Evolutionary conservation across 1,140 invertebrate genomes (phyloP), one percentile per base, ranked within the genome.

Genomic region (Vanessa atalanta): DNA sequence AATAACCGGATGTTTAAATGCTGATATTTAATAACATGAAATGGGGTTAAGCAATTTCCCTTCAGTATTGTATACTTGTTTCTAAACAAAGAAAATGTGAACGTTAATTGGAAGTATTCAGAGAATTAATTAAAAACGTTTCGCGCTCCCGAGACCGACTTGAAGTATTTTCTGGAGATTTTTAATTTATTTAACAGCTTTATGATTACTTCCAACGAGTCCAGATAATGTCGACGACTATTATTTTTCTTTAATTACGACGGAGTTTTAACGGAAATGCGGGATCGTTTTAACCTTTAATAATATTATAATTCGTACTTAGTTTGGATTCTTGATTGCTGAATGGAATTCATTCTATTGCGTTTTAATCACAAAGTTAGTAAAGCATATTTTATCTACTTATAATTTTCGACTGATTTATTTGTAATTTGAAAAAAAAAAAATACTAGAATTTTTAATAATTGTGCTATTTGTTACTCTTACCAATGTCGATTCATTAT

Each of bases 111-210:
- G 15, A 61, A 37, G 13, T 37, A n/a, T 61, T 61, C 57, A 15
- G 4, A 37, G 57, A 37, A 61, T 57, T 57, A 61, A 61, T 61
- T 61, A 31, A 31, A 60, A 61, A 37, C 16, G 31, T 61, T 37
- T 16, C 57, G 57, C 57, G 16, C 5, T 61, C 16, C 13, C 4
- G 26, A 15, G 57, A 37, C 26, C 14, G 57, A 37, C 12, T 11
- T 61, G 12, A 6, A 8, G 26, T 16, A 20, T 61, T 60, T 60
- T 31, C 15, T 12, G 14, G 2, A 16, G n/a, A 53, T 57, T 57
- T 57, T 57, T 57, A 23, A 57, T 23, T 57, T 57, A 16, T n/a
- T 57, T 20, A 57, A 53, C 15, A 14, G 53, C 20, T 12, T 57
- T 20, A 11, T 23, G 16, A 57, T 23, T 23, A 57, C 11, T 57